These are phyloP conservation scores for Pentalonia nigronervosa DNA, from an alignment of 1,140 invertebrate genomes.

Conservation along the genomic window DNA sequence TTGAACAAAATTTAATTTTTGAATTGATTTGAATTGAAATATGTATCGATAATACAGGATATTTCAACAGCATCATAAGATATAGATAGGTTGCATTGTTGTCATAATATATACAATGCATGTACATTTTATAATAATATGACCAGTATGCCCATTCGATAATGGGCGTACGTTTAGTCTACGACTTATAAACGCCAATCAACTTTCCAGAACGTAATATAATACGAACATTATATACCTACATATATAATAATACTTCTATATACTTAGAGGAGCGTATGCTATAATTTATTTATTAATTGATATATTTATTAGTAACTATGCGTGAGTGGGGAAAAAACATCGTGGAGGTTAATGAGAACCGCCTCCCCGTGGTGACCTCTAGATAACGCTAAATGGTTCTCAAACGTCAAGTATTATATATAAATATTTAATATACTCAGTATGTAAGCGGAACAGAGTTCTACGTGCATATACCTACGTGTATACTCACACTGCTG, in stretches of 20 bases:
- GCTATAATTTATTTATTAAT: conserved; percentile 5
- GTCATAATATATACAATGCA: not conserved
- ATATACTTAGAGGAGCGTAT: not conserved
- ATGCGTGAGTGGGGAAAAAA: conserved; percentile 4
- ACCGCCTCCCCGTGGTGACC: conserved; percentile 1
- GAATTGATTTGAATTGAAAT: too few relatives aligned
- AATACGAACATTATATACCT: not conserved
- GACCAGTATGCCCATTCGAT: not conserved
- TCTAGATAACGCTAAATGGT: not conserved
- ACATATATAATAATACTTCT: not conserved
- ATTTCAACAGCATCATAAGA: not conserved
- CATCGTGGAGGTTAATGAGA: conserved; percentile 3
- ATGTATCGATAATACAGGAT: too few relatives aligned
- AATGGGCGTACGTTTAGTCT: not conserved
- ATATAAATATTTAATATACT: not conserved
- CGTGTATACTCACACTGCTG: not conserved
- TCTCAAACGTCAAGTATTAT: conserved; percentile 3
- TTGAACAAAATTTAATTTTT: not conserved
- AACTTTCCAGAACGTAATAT: not conserved
- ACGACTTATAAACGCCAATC: not conserved
- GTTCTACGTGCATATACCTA: not conserved
- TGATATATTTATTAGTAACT: not conserved
- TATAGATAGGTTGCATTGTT: not conserved
- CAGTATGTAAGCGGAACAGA: not conserved
- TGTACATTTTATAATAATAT: not conserved